A percentile compares a stretch with the other conserved stretches of the same genome.
These are phyloP conservation scores for Nomada lathburiana DNA, from an alignment of 2,888 invertebrate genomes.

Conservation along the genomic window DNA sequence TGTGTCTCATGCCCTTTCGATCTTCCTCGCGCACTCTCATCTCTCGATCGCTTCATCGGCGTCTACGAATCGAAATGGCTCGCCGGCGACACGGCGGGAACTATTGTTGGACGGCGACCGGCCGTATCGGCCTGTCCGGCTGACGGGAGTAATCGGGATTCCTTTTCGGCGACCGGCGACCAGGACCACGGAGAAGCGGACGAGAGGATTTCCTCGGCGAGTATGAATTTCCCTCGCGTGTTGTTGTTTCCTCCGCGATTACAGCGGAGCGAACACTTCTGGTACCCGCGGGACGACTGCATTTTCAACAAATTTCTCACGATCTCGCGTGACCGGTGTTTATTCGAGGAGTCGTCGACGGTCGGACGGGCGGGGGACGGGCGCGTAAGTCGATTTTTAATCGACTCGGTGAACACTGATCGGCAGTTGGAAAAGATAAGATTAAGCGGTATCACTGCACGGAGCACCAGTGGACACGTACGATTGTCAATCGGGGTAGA, in stretches of 20 bases:
- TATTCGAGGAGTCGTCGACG: no score
- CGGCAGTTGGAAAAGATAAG: not conserved
- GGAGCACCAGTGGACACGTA: not conserved
- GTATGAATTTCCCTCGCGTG: not conserved
- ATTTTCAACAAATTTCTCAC: constrained; percentile 25
- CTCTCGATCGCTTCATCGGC: constrained; percentile 30
- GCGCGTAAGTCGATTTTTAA: not conserved
- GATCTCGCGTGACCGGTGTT: not conserved
- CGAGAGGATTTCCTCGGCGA: constrained; percentile 1
- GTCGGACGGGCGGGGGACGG: not conserved
- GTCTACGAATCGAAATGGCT: not conserved
- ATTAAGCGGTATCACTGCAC: not conserved
- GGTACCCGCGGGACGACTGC: constrained; percentile 29
- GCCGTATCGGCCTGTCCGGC: not conserved
- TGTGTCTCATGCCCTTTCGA: constrained; percentile 75
- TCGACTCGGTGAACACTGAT: no score
- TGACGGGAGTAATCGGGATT: not conserved
- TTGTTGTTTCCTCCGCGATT: not conserved
- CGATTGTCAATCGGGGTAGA: not conserved
- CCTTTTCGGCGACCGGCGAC: not conserved
- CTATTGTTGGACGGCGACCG: not conserved
- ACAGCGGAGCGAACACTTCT: constrained; percentile 7
- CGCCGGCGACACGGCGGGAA: no score
- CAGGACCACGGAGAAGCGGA: constrained; percentile 20
- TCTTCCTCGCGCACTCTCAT: constrained; percentile 66